Evolutionary conservation across 2,888 invertebrate species (phyloP).

Genomic region (Drosophila rubida): DNA sequence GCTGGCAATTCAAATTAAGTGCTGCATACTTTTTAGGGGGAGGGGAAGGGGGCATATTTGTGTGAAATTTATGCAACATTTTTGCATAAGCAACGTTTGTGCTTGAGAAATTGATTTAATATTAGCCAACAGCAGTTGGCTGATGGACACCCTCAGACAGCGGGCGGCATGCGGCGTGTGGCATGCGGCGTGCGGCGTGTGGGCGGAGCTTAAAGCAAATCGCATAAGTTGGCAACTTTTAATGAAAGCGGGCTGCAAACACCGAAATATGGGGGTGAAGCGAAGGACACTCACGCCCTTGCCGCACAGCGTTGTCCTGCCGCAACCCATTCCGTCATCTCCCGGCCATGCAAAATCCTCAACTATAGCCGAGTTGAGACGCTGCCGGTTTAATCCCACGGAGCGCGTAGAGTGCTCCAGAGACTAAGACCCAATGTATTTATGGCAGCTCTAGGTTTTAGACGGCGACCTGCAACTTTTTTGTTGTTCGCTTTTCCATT

Average conservation of each 20-base stretch:
- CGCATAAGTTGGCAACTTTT: slow-evolving; percentile 73
- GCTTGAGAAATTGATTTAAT: slow-evolving; percentile 53
- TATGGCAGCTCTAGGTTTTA: slow-evolving; percentile 61
- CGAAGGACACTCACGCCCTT: slow-evolving; percentile 13
- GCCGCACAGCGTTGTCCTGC: background rate
- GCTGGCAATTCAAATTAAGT: slow-evolving; percentile 66
- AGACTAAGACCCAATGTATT: slow-evolving; percentile 76
- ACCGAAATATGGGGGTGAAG: no score
- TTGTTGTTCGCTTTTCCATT: background rate
- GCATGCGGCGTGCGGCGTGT: background rate
- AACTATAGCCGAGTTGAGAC: slow-evolving; percentile 73
- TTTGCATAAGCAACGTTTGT: slow-evolving; percentile 57
- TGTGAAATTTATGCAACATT: slow-evolving; percentile 56
- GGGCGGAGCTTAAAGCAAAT: slow-evolving; percentile 66
- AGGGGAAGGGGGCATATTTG: slow-evolving; percentile 14
- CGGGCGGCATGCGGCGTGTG: background rate
- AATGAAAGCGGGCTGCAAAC: slow-evolving; percentile 18
- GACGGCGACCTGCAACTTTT: slow-evolving; percentile 40
- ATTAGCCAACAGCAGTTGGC: slow-evolving; percentile 1
- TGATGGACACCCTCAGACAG: background rate
- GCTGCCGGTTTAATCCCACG: slow-evolving; percentile 73
- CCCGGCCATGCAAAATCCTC: slow-evolving; percentile 54
- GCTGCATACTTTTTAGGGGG: slow-evolving; percentile 58
- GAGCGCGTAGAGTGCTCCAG: slow-evolving; percentile 62
- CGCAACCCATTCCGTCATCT: slow-evolving; percentile 11